Evolutionary conservation across 2,888 invertebrate species (phyloP).

Genomic region (Microplitis manilae): DNA sequence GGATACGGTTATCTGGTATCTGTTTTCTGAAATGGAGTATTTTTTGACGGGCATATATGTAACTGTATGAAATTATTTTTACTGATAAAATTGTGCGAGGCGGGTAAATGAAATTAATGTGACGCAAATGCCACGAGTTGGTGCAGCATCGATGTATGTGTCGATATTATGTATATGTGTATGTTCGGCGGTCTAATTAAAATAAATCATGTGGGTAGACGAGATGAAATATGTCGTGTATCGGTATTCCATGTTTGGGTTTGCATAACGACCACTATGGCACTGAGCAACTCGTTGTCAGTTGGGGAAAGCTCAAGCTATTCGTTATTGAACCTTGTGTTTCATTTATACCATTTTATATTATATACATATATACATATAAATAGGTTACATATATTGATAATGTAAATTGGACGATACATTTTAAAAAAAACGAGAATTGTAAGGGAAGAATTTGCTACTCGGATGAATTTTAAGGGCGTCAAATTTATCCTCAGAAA

Average conservation of each 20-base stretch:
- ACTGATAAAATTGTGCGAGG: not conserved
- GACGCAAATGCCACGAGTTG: not conserved
- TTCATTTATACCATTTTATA: not conserved
- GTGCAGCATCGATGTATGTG: not conserved
- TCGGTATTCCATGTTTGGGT: conserved; percentile 34
- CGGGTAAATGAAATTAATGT: not conserved
- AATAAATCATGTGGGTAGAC: conserved; percentile 34
- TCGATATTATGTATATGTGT: conserved; percentile 13
- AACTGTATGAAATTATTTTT: not conserved
- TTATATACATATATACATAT: conserved; percentile 7
- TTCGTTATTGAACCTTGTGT: conserved; percentile 28
- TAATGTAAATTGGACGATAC: not conserved
- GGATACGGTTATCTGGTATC: not conserved
- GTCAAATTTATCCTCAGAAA: too few relatives aligned
- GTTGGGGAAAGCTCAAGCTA: conserved; percentile 13
- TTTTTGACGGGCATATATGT: not conserved
- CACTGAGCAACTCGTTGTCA: conserved; percentile 36
- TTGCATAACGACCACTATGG: conserved; percentile 33
- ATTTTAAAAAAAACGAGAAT: too few relatives aligned
- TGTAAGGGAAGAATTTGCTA: too few relatives aligned
- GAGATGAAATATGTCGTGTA: conserved; percentile 24
- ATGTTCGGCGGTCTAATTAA: conserved; percentile 29
- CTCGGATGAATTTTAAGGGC: too few relatives aligned
- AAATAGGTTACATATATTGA: not conserved
- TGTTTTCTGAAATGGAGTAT: too few relatives aligned